Conservation (phyloP, 2,113 vertebrate species). For the Toxostoma redivivum region DNA sequence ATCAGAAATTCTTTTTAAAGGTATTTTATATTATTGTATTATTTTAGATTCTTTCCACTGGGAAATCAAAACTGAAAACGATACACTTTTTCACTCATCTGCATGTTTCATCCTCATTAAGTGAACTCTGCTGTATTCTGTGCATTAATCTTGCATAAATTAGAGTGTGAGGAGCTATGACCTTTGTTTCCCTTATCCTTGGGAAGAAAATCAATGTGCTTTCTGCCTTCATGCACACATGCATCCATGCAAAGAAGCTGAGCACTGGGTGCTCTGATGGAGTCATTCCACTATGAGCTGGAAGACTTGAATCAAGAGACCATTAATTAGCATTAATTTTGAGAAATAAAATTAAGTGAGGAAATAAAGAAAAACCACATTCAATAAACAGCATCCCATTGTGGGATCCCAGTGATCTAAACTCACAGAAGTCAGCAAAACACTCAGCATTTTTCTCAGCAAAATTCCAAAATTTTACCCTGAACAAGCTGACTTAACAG, state of each 20-base stretch:
- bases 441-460: not conserved
- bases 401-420: not conserved
- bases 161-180: slow-evolving; percentile 31
- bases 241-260: not conserved
- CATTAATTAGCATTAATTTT: not conserved
- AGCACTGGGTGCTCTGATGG: not conserved
- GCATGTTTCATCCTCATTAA: slow-evolving; percentile 40
- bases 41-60: slow-evolving; percentile 57
- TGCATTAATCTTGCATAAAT: slow-evolving; percentile 42
- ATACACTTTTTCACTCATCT: slow-evolving; percentile 18
- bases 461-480: not conserved
- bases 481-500: not conserved
- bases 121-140: not conserved
- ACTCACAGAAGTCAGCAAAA: not conserved
- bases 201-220: slow-evolving; percentile 48
- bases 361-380: not conserved
- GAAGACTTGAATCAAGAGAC: not conserved
- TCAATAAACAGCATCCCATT: not conserved
- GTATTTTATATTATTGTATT: slow-evolving; percentile 57
- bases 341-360: not conserved
- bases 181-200: slow-evolving; percentile 41
- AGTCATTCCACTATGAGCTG: slow-evolving; percentile 24
- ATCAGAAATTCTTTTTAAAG: slow-evolving; percentile 15
- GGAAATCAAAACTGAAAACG: slow-evolving; percentile 36
- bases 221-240: not conserved